These are phyloP conservation scores for Temnothorax curvispinosus DNA, from an alignment of 1,140 invertebrate species.

Conservation along the genomic window DNA sequence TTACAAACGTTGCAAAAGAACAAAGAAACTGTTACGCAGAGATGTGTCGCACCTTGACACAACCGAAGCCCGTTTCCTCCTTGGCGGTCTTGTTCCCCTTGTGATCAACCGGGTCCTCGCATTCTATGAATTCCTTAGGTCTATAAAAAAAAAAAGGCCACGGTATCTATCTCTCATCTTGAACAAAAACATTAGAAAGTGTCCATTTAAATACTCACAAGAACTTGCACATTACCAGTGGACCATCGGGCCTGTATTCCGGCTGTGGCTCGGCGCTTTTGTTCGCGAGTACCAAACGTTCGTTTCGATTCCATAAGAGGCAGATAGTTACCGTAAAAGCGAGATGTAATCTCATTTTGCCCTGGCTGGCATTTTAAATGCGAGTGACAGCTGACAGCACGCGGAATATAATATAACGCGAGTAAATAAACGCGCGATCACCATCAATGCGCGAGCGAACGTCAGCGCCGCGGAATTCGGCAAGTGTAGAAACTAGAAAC, in stretches of 20 bases:
- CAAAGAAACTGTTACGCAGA: background rate
- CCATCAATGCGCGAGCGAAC: too few species aligned
- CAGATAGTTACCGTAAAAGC: slow-evolving; percentile 59
- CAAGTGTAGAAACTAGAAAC: too few species aligned
- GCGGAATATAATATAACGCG: too few species aligned
- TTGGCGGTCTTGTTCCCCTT: slow-evolving; percentile 95
- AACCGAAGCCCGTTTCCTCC: slow-evolving; percentile 94
- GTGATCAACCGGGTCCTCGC: slow-evolving; percentile 95
- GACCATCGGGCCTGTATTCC: slow-evolving; percentile 82
- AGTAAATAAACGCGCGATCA: background rate
- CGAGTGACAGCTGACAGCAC: background rate
- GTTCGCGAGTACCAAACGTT: slow-evolving; percentile 74
- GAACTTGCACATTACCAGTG: slow-evolving; percentile 82
- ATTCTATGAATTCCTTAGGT: slow-evolving; percentile 95
- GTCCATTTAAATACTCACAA: slow-evolving; percentile 76
- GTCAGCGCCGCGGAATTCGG: too few species aligned
- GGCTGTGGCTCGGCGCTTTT: slow-evolving; percentile 72
- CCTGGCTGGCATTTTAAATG: slow-evolving; percentile 67
- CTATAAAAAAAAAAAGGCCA: slow-evolving; percentile 86
- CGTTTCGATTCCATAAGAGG: slow-evolving; percentile 60
- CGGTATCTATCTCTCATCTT: too few species aligned
- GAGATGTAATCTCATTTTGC: slow-evolving; percentile 76
- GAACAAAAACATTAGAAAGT: background rate
- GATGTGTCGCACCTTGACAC: slow-evolving; percentile 89
- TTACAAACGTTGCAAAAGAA: background rate